Base-by-base conservation (phyloP, 92 coral and sea anemone genomes). In the Heliopora coerulea region DNA sequence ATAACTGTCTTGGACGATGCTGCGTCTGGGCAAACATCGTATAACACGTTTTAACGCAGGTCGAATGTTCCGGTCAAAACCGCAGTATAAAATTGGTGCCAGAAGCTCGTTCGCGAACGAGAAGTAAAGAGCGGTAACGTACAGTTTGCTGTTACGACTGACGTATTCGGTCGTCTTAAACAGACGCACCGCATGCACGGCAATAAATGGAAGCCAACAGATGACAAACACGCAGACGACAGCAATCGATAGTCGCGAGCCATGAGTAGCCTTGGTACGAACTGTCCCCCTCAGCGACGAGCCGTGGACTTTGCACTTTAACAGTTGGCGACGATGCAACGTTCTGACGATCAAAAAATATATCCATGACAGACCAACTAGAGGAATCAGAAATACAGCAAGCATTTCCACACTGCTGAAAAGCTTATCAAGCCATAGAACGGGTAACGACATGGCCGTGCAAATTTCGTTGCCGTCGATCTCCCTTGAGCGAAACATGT, bases 51-150 rank as follows among this genome's bases (percentile, higher is more conserved):
- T n/a, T 15, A 70, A 54, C 25, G 49, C 49, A 7, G 77, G 77
- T 26, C 57, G 56, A 27, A 70, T 70, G 62, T 70, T 70, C 29
- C 77, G 77, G 34, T 70, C 77, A 14, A 70, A 70, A 8, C 63
- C 77, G 24, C 77, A 70, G 35, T 70, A 70, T 17, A 70, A 34
- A 12, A 70, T 27, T 15, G 77, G 77, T 12, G 77, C 26, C 19
- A 70, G 12, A 4, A 70, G 49, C 21, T 70, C 77, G 30, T 49
- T 70, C 4, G 25, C 31, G 24, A 70, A 70, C 0, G 63, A 70
- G 4, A 58, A 50, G 33, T 70, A 70, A 1, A 70, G 42, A 0
- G 77, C 77, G 7, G 39, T 13, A 29, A 70, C 31, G 41, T 30
- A 70, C 19, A 52, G 44, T 1, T 42, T 19, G 54, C 63, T 70